Percentiles rank a stretch among this genome's conserved stretches.
phyloP scores from a whole-genome alignment of 64 coral and sea anemone genomes.

The Anthopleura sola region DNA sequence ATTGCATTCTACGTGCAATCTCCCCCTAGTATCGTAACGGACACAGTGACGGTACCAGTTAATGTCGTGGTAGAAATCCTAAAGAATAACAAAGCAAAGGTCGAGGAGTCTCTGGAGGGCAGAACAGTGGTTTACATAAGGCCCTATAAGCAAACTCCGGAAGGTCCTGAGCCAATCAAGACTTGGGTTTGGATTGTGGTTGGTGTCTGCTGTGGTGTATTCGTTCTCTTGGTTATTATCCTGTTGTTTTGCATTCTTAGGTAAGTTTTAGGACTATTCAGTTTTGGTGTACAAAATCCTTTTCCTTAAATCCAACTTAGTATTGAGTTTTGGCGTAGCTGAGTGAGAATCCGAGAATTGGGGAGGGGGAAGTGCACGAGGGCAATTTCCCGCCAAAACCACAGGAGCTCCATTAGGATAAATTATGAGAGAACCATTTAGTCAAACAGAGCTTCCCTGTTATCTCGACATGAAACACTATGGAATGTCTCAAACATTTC shows the following conservation, averaged over 20 bases:
- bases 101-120: background rate
- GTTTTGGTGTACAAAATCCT: no score
- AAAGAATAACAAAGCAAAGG: background rate
- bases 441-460: no score
- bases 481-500: no score
- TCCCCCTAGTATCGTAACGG: background rate
- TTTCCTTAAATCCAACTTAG: no score
- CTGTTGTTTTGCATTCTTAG: background rate
- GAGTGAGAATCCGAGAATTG: no score
- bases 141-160: background rate
- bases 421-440: no score
- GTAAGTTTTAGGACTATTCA: background rate
- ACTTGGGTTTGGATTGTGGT: background rate
- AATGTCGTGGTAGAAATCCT: background rate
- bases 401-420: no score
- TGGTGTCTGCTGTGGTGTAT: conserved; percentile 12
- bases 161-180: background rate
- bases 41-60: background rate
- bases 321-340: no score
- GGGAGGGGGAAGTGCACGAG: no score
- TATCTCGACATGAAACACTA: no score
- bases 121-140: background rate
- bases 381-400: no score
- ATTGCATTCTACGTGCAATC: conserved; percentile 25
- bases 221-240: background rate